Conservation (phyloP, 2,797 vertebrate genomes). For the Rhabdophis nuchalis region DNA sequence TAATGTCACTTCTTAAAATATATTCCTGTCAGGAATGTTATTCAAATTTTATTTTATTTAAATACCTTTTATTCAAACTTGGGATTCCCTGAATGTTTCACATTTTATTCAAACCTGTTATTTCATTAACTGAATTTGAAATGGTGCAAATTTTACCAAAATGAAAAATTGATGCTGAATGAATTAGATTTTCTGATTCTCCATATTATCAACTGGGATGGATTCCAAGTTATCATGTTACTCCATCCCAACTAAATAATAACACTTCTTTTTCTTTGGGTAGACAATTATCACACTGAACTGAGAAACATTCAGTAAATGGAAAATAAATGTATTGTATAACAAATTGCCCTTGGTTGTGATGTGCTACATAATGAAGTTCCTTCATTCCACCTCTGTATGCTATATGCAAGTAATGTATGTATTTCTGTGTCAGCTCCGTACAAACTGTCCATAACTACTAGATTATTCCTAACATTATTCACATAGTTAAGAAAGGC, state of each 20-base stretch:
- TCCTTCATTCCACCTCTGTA: not conserved
- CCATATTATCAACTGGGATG: not conserved
- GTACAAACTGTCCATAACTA: accelerated
- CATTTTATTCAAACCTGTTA: not conserved
- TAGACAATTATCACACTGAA: not conserved
- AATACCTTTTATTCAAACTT: not conserved
- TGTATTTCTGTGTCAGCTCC: not conserved
- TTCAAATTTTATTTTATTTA: not conserved
- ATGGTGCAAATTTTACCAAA: not conserved
- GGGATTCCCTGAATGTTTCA: not conserved
- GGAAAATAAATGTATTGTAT: not conserved
- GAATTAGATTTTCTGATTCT: constrained; percentile 6
- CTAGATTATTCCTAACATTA: not conserved
- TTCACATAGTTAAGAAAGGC: not conserved
- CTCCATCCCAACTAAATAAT: not conserved
- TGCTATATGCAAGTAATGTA: not conserved
- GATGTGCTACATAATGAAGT: not conserved
- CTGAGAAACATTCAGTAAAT: not conserved
- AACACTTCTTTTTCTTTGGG: not conserved
- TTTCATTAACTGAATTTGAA: not conserved
- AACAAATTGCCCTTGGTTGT: not conserved
- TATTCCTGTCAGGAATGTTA: not conserved
- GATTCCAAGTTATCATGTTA: not conserved
- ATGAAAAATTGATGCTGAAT: not conserved
- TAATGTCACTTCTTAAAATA: not conserved